Percentiles rank a stretch among this genome's conserved stretches.
Conservation (phyloP, 1,140 invertebrate genomes). For the Eurosta solidaginis region DNA sequence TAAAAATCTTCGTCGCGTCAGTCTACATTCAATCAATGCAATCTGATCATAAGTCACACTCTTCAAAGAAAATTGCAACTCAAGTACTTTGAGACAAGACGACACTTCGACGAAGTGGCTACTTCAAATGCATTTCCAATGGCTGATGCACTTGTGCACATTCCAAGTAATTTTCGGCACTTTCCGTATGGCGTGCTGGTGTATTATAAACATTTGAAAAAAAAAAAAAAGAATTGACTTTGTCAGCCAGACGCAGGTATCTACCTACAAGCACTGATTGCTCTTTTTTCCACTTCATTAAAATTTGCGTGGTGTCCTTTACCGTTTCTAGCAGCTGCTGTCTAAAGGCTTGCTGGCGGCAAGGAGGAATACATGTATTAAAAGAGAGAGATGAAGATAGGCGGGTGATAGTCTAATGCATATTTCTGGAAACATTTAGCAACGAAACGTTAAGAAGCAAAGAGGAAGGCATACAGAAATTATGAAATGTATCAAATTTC, state of each 20-base stretch:
- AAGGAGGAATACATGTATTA: too few relatives aligned
- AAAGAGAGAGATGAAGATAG: too few relatives aligned
- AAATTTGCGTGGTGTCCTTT: background rate
- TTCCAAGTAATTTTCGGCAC: background rate
- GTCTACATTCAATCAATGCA: background rate
- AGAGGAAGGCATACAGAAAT: background rate
- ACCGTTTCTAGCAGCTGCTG: background rate
- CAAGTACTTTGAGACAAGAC: background rate
- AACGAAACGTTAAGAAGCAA: too few relatives aligned
- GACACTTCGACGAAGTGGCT: background rate
- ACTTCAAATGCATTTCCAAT: background rate
- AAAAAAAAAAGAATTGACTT: background rate
- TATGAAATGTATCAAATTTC: slow-evolving; percentile 17
- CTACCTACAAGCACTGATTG: background rate
- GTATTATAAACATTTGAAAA: too few relatives aligned
- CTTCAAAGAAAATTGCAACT: background rate
- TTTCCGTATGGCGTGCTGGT: background rate
- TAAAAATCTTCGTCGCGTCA: too few relatives aligned
- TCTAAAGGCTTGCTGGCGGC: too few relatives aligned
- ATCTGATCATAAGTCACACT: background rate
- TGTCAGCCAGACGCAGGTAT: background rate
- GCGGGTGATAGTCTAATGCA: background rate
- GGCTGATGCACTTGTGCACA: background rate
- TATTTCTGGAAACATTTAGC: background rate
- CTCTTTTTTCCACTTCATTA: slow-evolving; percentile 9